Percentiles rank a stretch among this genome's conserved stretches.
Evolutionary conservation across 2,113 vertebrate genomes (phyloP).

Genomic region (Epinephelus moara): DNA sequence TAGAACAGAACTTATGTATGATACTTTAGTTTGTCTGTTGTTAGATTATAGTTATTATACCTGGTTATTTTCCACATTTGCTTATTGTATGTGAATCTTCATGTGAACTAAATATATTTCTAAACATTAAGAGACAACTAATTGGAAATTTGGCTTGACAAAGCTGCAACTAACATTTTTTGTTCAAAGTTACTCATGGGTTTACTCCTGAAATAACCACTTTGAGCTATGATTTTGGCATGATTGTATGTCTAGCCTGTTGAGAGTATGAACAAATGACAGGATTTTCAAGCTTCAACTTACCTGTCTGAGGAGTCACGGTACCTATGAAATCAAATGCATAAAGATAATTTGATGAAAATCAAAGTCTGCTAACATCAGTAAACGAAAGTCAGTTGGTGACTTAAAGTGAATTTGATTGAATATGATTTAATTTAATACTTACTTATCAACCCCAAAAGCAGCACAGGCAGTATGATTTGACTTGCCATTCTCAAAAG

Average conservation of each 20-base stretch:
- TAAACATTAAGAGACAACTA: no score
- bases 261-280: no score
- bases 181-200: no score
- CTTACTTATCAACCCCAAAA: constrained; percentile 46
- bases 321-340: constrained; percentile 1
- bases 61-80: not conserved
- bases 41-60: not conserved
- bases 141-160: not conserved
- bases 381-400: not conserved
- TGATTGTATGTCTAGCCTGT: no score
- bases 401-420: not conserved
- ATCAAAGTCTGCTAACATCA: not conserved
- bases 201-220: no score
- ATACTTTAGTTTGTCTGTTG: not conserved
- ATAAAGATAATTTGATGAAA: not conserved
- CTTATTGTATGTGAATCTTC: not conserved
- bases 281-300: no score
- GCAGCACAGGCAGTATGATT: constrained; percentile 9
- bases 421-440: not conserved
- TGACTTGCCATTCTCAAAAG: constrained; percentile 13
- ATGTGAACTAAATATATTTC: no score
- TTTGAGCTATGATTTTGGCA: no score
- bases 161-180: no score
- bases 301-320: not conserved
- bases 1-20: not conserved